Percentiles rank a stretch among this genome's conserved stretches.
These are phyloP conservation scores for Campaea margaritaria DNA, from an alignment of 2,888 invertebrate species.

Conservation along the genomic window DNA sequence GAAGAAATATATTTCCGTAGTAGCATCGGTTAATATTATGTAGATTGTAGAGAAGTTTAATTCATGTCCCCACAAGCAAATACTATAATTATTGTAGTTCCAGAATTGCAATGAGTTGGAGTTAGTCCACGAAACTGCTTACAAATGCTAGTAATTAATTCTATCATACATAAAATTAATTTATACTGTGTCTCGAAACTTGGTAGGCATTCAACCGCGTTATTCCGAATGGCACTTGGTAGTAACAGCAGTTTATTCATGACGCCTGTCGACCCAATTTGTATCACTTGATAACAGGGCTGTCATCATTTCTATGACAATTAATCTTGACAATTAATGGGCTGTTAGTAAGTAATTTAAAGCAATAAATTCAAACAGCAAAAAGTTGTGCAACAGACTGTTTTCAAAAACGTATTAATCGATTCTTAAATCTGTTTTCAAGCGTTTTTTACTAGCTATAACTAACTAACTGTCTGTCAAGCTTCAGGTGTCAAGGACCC, in stretches of 20 bases:
- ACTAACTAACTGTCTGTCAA: too few relatives aligned
- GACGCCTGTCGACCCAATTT: conserved; percentile 50
- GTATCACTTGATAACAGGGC: conserved; percentile 38
- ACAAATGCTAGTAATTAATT: conserved; percentile 15
- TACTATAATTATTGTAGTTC: not conserved
- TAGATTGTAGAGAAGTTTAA: too few relatives aligned
- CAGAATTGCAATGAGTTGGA: not conserved
- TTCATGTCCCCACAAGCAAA: not conserved
- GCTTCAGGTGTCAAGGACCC: too few relatives aligned
- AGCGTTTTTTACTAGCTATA: too few relatives aligned
- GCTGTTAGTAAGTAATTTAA: too few relatives aligned
- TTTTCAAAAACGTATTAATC: too few relatives aligned
- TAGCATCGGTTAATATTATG: too few relatives aligned
- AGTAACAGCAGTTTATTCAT: conserved; percentile 30
- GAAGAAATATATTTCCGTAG: too few relatives aligned
- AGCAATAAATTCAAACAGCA: too few relatives aligned
- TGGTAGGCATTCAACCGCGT: conserved; percentile 12
- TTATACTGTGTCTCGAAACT: conserved; percentile 13
- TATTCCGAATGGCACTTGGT: conserved; percentile 19
- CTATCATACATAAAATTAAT: conserved; percentile 22
- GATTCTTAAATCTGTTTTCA: too few relatives aligned
- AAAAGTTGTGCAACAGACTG: too few relatives aligned
- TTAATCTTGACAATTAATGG: too few relatives aligned
- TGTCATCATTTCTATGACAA: conserved; percentile 4
- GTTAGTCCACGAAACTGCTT: not conserved